Conservation (phyloP, 2,113 vertebrate genomes). For the Notechis scutatus region DNA sequence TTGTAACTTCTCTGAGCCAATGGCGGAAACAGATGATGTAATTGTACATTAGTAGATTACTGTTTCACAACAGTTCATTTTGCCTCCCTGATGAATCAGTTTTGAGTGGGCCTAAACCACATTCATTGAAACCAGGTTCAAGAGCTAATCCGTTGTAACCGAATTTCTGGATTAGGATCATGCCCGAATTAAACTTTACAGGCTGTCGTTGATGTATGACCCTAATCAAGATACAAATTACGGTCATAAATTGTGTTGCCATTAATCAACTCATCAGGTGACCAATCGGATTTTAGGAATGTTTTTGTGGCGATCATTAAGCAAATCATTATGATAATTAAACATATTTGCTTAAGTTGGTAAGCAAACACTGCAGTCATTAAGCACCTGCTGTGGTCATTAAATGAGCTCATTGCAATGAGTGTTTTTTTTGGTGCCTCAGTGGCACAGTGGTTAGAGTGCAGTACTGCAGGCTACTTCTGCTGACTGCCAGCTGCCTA, state of each 20-base stretch:
- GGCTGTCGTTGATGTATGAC: not conserved
- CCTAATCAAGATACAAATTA: not conserved
- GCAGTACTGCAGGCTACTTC: too few relatives aligned
- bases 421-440: not conserved
- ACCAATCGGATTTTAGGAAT: not conserved
- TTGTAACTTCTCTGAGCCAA: not conserved
- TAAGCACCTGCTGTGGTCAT: not conserved
- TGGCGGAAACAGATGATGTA: not conserved
- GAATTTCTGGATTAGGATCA: not conserved
- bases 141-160: not conserved
- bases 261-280: not conserved
- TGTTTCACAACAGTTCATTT: not conserved
- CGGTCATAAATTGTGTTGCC: not conserved
- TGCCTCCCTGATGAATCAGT: not conserved
- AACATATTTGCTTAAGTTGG: not conserved
- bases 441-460: too few relatives aligned
- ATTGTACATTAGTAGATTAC: not conserved
- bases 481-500: too few relatives aligned
- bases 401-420: not conserved
- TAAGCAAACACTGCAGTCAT: not conserved
- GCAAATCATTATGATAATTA: not conserved
- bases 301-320: not conserved
- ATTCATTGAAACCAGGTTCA: not conserved
- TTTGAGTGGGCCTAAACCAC: not conserved
- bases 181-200: not conserved